Base-by-base conservation (phyloP, 2,888 invertebrate species). In the Pollenia labialis region DNA sequence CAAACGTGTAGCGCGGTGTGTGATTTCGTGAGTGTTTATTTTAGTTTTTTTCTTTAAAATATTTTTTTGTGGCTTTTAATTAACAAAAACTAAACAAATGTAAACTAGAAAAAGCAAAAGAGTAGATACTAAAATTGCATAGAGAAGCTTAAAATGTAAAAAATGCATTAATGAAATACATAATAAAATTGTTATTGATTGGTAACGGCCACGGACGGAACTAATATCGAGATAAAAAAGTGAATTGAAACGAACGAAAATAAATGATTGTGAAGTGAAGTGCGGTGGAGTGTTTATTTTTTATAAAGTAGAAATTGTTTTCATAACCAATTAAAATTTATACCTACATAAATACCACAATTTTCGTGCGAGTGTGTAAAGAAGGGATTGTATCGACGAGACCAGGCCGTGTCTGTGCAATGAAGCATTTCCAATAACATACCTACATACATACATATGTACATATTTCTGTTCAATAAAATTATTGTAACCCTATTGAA, bases 381-480 rank as follows among this genome's bases (percentile, higher is more conserved):
- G 69, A 52, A 60, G 60, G 58, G 56, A 60, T 42, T 58, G 44
- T 42, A 44, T 48, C 40, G 16, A 42, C 32, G 32, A 72, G n/a
- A 46, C 7, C 11, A 23, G 3, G 52, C 10, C 64, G 42, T 40
- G 40, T 74, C 9, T 56, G 64, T 72, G 50, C 56, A 81, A 85
- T 81, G 74, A 85, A 74, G 81, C 81, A 79, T 84, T 74, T 79
- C 66, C 84, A 79, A 79, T 84, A 79, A 74, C n/a, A n/a, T n/a
- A n/a, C n/a, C n/a, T n/a, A n/a, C n/a, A n/a, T n/a, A n/a, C n/a
- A n/a, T n/a, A n/a, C n/a, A n/a, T n/a, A n/a, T n/a, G n/a, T n/a
- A n/a, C n/a, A n/a, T n/a, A 68, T 79, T 42, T 44, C 16, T 74
- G 44, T 12, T 64, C 40, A 50, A 76, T 54, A 4, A 64, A 12